Base-by-base conservation (phyloP, 2,797 vertebrate genomes). In the Avahi laniger region DNA sequence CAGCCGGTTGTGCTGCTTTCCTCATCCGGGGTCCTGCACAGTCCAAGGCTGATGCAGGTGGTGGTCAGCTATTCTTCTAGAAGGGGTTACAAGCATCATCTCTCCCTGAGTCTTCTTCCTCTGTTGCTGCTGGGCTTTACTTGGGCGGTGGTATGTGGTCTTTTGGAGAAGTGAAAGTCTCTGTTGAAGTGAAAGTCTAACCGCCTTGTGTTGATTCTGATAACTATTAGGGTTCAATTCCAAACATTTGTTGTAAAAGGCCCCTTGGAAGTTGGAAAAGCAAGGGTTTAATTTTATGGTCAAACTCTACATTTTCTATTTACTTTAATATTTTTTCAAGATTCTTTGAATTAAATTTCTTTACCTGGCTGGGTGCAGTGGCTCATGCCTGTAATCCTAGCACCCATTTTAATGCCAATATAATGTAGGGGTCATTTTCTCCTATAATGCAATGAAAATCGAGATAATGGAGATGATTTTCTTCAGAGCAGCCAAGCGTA, bases 1-100 rank as follows among this genome's bases (percentile, higher is more conserved):
- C 38, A 73, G 5, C 41, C 4, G 0, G 43, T n/a, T 26, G 5
- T 11, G 1, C 41, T 20, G 24, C 15, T 48, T 12, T 12, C 12
- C 41, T 57, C 9, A 2, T 28, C 33, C 12, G 0, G 0, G 12
- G n/a, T 38, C 61, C 38, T 73, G 0, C 1, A 0, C 15, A 1
- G 9, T 22, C 69, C n/a, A 20, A 59, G 50, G 73, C 41, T 1
- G 9, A 2, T 12, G 33, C 63, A 4, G 26, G 10, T 26, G 11
- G 41, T 9, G 48, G 52, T 63, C 14, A 8, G 72, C 35, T 30
- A 0, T 69, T 70, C 50, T 59, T 35, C 59, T 35, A 22, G 20
- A 61, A 35, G 41, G 24, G 33, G 9, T 22, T 52, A 15, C 7
- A 43, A 6, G 10, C 5, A 3, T 28, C 5, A 5, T 33, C 43